These are phyloP conservation scores for Parauchenoglanis ngamensis DNA, from an alignment of 2,797 vertebrate species.

Conservation along the genomic window DNA sequence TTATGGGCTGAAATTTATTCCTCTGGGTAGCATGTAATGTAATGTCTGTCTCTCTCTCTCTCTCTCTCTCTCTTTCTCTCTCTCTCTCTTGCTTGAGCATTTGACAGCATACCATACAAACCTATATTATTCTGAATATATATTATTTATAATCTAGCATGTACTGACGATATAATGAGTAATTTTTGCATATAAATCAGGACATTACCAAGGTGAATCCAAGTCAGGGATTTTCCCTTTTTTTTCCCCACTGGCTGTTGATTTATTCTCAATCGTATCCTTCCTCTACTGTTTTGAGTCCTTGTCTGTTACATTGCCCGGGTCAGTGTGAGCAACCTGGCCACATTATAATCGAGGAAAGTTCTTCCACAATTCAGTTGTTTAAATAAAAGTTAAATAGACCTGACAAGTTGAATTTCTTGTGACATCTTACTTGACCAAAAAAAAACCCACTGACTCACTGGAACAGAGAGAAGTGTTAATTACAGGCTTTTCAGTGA, in stretches of 20 bases:
- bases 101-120: background rate
- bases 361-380: too few species aligned
- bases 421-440: too few species aligned
- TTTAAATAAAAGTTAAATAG: too few species aligned
- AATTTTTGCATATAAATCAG: background rate
- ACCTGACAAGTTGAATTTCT: too few species aligned
- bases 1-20: background rate
- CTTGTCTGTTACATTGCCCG: background rate
- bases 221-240: background rate
- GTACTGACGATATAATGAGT: background rate
- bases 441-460: too few species aligned
- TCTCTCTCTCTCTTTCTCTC: background rate
- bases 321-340: background rate
- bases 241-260: background rate
- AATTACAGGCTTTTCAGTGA: too few species aligned
- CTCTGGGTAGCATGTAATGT: background rate
- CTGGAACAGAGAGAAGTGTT: too few species aligned
- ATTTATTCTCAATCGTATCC: background rate
- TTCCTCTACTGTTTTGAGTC: background rate
- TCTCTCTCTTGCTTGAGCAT: conserved; percentile 1
- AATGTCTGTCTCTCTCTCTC: background rate
- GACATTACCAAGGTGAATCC: background rate
- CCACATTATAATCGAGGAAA: too few species aligned
- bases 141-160: background rate
- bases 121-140: background rate